Conservation (phyloP, 2,888 invertebrate genomes). For the Drosophila pegasa region DNA sequence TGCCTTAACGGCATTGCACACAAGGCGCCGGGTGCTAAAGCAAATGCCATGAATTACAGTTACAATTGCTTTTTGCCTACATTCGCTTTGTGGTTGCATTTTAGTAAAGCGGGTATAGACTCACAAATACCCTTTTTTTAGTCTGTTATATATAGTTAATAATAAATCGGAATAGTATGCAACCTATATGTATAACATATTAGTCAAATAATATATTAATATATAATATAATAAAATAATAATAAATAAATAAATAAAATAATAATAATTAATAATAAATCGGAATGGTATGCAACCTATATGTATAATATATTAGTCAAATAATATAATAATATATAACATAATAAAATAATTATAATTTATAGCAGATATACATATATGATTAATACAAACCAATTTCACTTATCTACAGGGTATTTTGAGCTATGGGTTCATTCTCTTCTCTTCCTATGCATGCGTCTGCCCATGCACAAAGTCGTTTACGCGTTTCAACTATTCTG, state of each 20-base stretch:
- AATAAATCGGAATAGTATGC: too few species aligned
- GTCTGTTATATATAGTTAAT: background rate
- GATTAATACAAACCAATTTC: background rate
- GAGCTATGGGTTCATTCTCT: background rate
- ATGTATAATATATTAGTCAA: too few species aligned
- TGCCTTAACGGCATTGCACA: constrained; percentile 25
- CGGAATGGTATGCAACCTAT: too few species aligned
- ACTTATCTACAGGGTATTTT: background rate
- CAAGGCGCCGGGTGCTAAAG: constrained; percentile 15
- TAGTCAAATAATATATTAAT: too few species aligned
- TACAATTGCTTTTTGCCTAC: background rate
- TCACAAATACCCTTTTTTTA: background rate
- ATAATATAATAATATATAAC: too few species aligned
- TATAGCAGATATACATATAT: background rate
- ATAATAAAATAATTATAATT: too few species aligned
- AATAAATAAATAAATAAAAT: too few species aligned
- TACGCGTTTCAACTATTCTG: background rate
- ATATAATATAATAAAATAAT: too few species aligned
- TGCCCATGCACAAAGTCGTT: background rate
- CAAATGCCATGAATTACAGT: background rate
- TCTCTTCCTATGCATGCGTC: background rate
- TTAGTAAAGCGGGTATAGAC: background rate
- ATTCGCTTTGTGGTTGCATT: background rate
- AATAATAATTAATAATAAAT: too few species aligned
- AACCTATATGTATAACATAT: too few species aligned